Conservation (phyloP, 2,797 vertebrate species). For the Xenentodon cancila region DNA sequence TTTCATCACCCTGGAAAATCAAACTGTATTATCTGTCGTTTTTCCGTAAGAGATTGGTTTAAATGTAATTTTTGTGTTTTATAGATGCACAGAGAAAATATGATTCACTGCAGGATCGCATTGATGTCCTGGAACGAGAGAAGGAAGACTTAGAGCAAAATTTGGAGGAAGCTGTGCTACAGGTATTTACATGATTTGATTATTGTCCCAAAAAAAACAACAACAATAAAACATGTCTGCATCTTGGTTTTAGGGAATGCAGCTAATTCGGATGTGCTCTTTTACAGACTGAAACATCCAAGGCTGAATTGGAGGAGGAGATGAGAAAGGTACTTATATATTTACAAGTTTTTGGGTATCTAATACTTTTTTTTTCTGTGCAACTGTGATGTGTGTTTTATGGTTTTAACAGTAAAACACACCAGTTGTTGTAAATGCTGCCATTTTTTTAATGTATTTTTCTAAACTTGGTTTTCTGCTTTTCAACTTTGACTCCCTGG, state of each 20-base stretch:
- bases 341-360: neutral
- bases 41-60: conserved; percentile 2
- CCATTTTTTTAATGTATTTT: neutral
- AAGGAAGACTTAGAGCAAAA: conserved; percentile 86
- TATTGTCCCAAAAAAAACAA: neutral
- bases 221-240: no score
- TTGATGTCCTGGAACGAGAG: conserved; percentile 88
- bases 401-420: neutral
- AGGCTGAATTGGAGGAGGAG: conserved; percentile 86
- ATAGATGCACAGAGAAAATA: conserved; percentile 81
- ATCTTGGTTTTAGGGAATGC: no score
- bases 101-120: conserved; percentile 86
- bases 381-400: neutral
- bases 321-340: conserved; percentile 57
- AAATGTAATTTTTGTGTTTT: conserved; percentile 15
- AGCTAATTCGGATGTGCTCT: neutral
- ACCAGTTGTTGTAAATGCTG: neutral
- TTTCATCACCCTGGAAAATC: neutral
- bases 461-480: neutral
- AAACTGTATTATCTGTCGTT: neutral
- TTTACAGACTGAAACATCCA: conserved; percentile 77
- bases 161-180: conserved; percentile 87
- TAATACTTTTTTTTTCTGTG: neutral
- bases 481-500: neutral
- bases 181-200: conserved; percentile 67